Conservation (phyloP, 1,140 invertebrate species). For the Odontomachus brunneus region DNA sequence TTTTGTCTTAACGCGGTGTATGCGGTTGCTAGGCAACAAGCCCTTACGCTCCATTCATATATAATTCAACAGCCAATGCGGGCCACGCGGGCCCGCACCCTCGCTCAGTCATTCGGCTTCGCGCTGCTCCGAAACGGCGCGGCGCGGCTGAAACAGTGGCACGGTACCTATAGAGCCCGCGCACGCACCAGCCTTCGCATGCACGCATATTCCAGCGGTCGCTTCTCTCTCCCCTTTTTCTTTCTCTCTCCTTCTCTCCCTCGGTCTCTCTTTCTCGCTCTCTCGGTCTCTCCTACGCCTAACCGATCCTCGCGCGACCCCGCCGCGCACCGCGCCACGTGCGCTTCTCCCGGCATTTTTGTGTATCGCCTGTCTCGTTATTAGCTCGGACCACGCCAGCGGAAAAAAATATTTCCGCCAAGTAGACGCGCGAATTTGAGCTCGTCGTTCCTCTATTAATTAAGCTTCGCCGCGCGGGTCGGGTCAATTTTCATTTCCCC, state of each 20-base stretch:
- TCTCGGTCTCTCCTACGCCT: too few species aligned
- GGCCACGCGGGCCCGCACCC: conserved; percentile 84
- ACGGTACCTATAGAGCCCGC: conserved; percentile 59
- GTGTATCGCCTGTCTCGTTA: conserved; percentile 46
- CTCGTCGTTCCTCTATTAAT: too few species aligned
- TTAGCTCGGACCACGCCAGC: conserved; percentile 5
- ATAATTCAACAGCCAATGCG: conserved; percentile 86
- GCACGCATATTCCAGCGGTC: conserved; percentile 61
- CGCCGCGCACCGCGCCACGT: neutral
- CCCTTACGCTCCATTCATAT: conserved; percentile 86
- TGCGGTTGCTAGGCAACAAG: conserved; percentile 85
- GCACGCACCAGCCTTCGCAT: conserved; percentile 62
- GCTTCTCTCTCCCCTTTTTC: conserved; percentile 57
- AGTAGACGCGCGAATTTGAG: too few species aligned
- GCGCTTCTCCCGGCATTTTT: neutral
- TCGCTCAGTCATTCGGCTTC: conserved; percentile 76
- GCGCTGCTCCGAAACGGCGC: conserved; percentile 77
- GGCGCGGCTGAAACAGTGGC: conserved; percentile 73
- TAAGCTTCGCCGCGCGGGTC: too few species aligned
- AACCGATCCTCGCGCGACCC: neutral
- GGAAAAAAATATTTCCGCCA: conserved; percentile 26
- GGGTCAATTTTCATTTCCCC: too few species aligned
- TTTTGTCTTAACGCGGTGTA: conserved; percentile 85
- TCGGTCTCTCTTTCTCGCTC: neutral
- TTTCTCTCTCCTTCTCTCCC: neutral